Base-by-base conservation (phyloP, 2,797 vertebrate species). In the Mastacembelus armatus region DNA sequence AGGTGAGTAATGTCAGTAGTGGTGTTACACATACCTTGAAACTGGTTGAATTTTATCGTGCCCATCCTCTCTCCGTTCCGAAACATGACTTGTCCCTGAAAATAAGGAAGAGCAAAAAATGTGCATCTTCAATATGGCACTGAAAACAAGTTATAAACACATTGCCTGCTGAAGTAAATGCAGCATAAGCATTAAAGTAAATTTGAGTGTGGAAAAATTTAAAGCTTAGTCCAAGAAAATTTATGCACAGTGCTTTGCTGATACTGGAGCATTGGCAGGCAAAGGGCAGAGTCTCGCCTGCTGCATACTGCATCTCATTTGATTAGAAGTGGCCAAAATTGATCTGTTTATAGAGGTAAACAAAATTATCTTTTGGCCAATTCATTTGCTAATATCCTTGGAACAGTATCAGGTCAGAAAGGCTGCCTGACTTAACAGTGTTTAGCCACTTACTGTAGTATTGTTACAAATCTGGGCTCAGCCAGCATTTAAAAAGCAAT, bases 61-160 rank as follows among this genome's bases (percentile, higher is more conserved):
- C 98, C 98, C 97, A 99, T 98, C 79, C 98, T 93, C 86, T 99
- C 98, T 83, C 98, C 98, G 10, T 99, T 99, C 85, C 97, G 95
- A 93, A 99, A 99, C 93, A 99, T 97, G 88, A 99, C 98, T 94
- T 98, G 96, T 81, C 98, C 98, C 98, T 99, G 92, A 45, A 81
- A 76, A 65, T 39, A 40, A 48, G 43, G 3, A 47, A 66, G 64
- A n/a, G 63, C 2, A 32, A 59, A 27, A 35, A 2, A n/a, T n/a
- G n/a, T n/a, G n/a, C n/a, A n/a, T n/a, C n/a, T n/a, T n/a, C n/a
- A n/a, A n/a, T n/a, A n/a, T n/a, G n/a, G n/a, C n/a, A n/a, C n/a
- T n/a, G n/a, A n/a, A n/a, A n/a, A n/a, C n/a, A 39, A 39, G 16
- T 47, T 18, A 4, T 16, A 12, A 64, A 50, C 70, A 50, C 11